These are phyloP conservation scores for Hyperoplus immaculatus DNA, from an alignment of 2,797 vertebrate genomes.

Conservation along the genomic window DNA sequence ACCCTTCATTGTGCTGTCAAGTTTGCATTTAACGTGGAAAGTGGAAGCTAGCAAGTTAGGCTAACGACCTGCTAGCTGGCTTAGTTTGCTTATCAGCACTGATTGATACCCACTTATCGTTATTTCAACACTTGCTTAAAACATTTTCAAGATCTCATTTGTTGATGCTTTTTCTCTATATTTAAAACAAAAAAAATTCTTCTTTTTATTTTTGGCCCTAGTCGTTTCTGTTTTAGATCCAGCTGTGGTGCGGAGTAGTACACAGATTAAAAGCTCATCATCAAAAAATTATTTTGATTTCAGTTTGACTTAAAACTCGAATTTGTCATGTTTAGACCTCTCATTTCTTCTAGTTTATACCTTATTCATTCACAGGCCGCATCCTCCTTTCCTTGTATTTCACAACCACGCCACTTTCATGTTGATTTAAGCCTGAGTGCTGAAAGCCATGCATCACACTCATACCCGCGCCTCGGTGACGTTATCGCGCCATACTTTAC, in stretches of 20 bases:
- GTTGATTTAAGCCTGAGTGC: slow-evolving; percentile 31
- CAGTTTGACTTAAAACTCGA: background rate
- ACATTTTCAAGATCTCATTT: too few relatives aligned
- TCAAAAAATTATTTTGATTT: background rate
- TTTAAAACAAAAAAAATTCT: too few relatives aligned
- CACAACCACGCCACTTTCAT: background rate
- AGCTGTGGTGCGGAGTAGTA: background rate
- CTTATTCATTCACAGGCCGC: too few relatives aligned
- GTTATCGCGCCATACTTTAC: slow-evolving; percentile 51
- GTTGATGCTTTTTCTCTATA: too few relatives aligned
- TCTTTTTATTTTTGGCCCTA: too few relatives aligned
- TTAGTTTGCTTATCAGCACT: background rate
- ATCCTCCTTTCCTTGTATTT: background rate
- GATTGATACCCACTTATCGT: background rate
- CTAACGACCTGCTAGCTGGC: background rate
- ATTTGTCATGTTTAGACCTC: background rate
- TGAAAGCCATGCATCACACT: slow-evolving; percentile 42
- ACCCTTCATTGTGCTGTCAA: background rate
- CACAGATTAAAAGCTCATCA: too few relatives aligned
- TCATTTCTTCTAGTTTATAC: background rate
- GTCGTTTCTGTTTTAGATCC: too few relatives aligned
- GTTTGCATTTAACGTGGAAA: background rate
- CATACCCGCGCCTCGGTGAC: slow-evolving; percentile 2
- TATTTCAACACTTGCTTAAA: background rate
- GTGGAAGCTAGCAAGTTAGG: background rate